Conservation (phyloP, 2,113 vertebrate genomes). For the Percopsis transmontana region DNA sequence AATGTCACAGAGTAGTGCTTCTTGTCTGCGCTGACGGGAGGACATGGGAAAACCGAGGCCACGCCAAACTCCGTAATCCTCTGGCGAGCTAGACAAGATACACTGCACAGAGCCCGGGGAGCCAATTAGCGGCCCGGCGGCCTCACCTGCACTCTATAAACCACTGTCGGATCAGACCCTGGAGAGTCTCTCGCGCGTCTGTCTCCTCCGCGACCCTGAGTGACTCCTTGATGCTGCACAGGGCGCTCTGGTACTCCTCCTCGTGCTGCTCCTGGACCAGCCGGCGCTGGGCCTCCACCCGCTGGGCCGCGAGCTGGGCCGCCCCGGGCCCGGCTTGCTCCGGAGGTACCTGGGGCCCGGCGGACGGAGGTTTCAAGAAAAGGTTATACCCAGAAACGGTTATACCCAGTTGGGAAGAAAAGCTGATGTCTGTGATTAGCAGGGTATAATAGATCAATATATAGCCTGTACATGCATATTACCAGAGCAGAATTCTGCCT, state of each 20-base stretch:
- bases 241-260: conserved; percentile 67
- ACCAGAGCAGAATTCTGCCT: no score
- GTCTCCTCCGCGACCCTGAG: conserved; percentile 71
- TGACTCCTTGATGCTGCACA: conserved; percentile 69
- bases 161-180: conserved; percentile 85
- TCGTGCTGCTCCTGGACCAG: conserved; percentile 66
- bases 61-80: neutral
- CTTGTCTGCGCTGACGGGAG: neutral
- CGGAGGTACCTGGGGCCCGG: conserved; percentile 68
- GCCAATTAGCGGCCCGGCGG: neutral
- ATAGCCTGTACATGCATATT: no score
- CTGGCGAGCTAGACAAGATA: neutral
- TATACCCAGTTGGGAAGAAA: no score
- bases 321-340: conserved; percentile 48
- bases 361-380: neutral
- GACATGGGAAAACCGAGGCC: neutral
- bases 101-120: neutral
- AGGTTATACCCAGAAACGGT: neutral
- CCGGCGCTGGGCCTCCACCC: conserved; percentile 34
- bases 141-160: conserved; percentile 85
- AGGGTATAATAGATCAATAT: no score
- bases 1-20: neutral
- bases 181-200: conserved; percentile 76
- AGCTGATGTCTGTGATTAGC: no score
- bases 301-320: conserved; percentile 28